Conservation (phyloP, 2,797 vertebrate genomes). For the Poecilia wingei region DNA sequence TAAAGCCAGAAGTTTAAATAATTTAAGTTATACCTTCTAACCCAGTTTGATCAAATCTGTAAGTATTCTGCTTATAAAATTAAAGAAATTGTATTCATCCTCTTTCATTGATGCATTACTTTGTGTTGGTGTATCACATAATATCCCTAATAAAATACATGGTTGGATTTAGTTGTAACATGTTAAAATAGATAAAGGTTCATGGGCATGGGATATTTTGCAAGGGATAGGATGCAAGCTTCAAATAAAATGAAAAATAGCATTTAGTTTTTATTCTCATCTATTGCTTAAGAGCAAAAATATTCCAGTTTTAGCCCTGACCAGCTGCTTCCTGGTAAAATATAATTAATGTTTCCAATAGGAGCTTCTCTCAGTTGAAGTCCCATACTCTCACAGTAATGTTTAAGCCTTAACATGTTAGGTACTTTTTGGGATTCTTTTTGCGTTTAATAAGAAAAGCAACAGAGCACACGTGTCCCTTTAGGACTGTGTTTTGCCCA, state of each 20-base stretch:
- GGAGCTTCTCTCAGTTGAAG: conserved; percentile 42
- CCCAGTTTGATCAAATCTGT: not conserved
- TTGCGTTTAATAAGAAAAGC: conserved; percentile 49
- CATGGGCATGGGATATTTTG: not conserved
- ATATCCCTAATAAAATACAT: not conserved
- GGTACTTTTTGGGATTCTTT: conserved; percentile 52
- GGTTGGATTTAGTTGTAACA: not conserved
- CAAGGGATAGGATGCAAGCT: not conserved
- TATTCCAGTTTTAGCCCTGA: conserved; percentile 38
- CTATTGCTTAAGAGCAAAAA: conserved; percentile 30
- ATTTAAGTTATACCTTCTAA: not conserved
- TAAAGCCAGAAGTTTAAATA: too few species aligned
- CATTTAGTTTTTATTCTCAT: conserved; percentile 23
- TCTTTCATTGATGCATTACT: not conserved
- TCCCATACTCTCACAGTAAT: conserved; percentile 49
- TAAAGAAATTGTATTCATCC: not conserved
- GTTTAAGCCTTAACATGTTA: conserved; percentile 15
- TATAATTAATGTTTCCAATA: conserved; percentile 24
- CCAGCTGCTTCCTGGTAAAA: conserved; percentile 37
- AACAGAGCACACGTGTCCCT: conserved; percentile 55
- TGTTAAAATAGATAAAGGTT: not conserved
- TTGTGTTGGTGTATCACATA: not conserved
- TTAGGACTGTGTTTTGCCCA: conserved; percentile 61
- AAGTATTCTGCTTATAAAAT: not conserved
- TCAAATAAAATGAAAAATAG: conserved; percentile 31